Evolutionary conservation across 2,888 invertebrate genomes (phyloP), one percentile per base, ranked within the genome.

Genomic region (Melinaea marsaeus): DNA sequence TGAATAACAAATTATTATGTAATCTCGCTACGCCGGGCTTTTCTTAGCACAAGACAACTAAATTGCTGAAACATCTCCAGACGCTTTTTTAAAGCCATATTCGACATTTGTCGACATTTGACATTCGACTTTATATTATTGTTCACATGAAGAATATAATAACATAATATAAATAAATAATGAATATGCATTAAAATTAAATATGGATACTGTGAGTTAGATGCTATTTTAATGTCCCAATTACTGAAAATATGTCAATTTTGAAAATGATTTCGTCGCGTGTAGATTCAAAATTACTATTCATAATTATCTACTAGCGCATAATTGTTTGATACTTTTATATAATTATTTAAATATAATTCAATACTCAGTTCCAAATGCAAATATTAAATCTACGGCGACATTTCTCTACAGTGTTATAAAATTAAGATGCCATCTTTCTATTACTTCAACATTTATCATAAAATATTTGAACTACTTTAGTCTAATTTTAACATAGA

Each of bases 1-100:
- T 86, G 89, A 90, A 90, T 90, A 89, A 88, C 89, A 88, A 90
- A 90, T 87, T 86, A 81, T 77, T 76, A 80, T 80, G 79, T 83
- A 80, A 86, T 85, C 81, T 81, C 72, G 76, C 81, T 79, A 77
- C 76, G 73, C 58, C 71, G 71, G 69, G 72, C 69, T 51, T 56
- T 62, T 71, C 69, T 54, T 58, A 63, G 65, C 61, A 61, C 7
- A 9, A 9, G 7, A 42, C 2, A 9, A 9, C 9, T 42, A 42
- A 42, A 7, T 42, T 42, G 4, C 5, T 6, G 4, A 42, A 3
- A 42, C 42, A 42, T 42, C 42, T 42, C 9, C 9, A 42, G 9
- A 9, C 7, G 42, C 9, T 42, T 42, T 9, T 9, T 9, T 42
- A 9, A 9, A 42, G 42, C 3, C 42, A 42, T 42, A 9, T 42